Evolutionary conservation across 2,888 invertebrate genomes (phyloP).

Genomic region (Rugalucina vietnamica): DNA sequence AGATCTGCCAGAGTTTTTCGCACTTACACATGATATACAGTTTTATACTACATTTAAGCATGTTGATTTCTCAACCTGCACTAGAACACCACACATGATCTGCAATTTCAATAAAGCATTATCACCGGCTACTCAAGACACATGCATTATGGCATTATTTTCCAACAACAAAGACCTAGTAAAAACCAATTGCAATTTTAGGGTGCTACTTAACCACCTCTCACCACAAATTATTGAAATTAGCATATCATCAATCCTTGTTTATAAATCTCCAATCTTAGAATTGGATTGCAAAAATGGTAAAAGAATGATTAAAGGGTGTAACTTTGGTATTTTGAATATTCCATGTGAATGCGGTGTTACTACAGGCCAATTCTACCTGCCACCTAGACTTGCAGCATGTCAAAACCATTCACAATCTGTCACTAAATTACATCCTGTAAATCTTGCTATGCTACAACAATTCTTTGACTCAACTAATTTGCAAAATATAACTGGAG

Average conservation of each 20-base stretch:
- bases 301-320: conserved; percentile 21
- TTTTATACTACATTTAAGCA: conserved; percentile 8
- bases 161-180: neutral
- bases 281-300: conserved; percentile 9
- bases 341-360: conserved; percentile 23
- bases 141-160: neutral
- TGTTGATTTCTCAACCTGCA: neutral
- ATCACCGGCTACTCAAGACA: neutral
- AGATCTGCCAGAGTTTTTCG: conserved; percentile 28
- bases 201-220: neutral
- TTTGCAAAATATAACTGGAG: conserved; percentile 2
- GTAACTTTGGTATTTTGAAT: conserved; percentile 13
- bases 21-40: conserved; percentile 3
- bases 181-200: neutral
- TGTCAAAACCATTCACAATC: conserved; percentile 30
- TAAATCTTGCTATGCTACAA: conserved; percentile 40
- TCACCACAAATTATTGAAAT: neutral
- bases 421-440: conserved; percentile 28
- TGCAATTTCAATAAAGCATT: neutral
- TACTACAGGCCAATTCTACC: neutral
- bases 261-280: conserved; percentile 8
- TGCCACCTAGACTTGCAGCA: conserved; percentile 22
- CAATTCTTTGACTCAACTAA: conserved; percentile 31
- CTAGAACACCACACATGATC: neutral
- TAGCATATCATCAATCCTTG: neutral